Conservation (phyloP, 2,797 vertebrate species). For the Karalla daura region DNA sequence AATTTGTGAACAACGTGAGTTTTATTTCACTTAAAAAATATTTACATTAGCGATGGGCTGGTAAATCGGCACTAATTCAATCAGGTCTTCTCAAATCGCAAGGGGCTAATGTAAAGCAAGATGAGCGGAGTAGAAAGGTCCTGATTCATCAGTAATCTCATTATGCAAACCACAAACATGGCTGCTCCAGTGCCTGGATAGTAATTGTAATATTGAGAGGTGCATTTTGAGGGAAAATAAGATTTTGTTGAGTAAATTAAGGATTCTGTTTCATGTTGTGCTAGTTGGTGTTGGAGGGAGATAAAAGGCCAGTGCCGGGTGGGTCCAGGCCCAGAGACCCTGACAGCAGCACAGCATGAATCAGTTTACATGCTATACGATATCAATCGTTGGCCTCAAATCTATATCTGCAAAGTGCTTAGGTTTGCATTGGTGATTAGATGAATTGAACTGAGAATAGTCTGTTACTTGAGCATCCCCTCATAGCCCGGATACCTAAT, state of each 20-base stretch:
- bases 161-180: conserved; percentile 56
- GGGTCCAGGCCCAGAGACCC: conserved; percentile 39
- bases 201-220: conserved; percentile 49
- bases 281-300: conserved; percentile 72
- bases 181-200: conserved; percentile 36
- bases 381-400: conserved; percentile 82
- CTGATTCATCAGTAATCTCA: conserved; percentile 51
- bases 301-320: conserved; percentile 68
- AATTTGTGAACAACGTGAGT: conserved; percentile 37
- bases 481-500: conserved; percentile 78
- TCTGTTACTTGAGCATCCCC: conserved; percentile 79
- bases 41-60: conserved; percentile 27
- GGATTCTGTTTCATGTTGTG: conserved; percentile 77
- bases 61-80: conserved; percentile 54
- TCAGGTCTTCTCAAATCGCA: conserved; percentile 55
- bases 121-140: conserved; percentile 25
- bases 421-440: conserved; percentile 83
- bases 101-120: conserved; percentile 58
- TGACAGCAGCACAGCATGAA: conserved; percentile 74
- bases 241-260: conserved; percentile 64
- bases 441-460: conserved; percentile 81
- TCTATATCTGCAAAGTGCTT: conserved; percentile 84
- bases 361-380: conserved; percentile 78
- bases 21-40: conserved; percentile 46
- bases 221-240: conserved; percentile 70